Base-by-base conservation (phyloP, 2,888 invertebrate species). In the Syritta pipiens region DNA sequence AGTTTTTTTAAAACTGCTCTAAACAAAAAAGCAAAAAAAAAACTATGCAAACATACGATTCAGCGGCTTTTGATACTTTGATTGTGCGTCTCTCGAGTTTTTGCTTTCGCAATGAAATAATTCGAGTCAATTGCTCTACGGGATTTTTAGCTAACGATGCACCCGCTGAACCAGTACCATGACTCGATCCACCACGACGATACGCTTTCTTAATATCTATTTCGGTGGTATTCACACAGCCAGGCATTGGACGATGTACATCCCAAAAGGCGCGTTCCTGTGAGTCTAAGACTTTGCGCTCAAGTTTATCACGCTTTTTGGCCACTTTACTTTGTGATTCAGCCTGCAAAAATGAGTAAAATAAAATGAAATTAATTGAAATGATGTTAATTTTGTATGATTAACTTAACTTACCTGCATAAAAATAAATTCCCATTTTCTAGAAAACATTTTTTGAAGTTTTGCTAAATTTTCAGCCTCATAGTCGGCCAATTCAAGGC, bases 221-320 rank as follows among this genome's bases (percentile, higher is more conserved):
- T 89, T 99, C 99, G 0, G 98, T 99, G 0, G 98, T 99, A 89
- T 99, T 99, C 28, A 99, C 98, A 89, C 98, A 98, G 60, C 99
- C 99, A 5, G 99, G 99, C 94, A 98, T 97, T 6, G 99, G 99
- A 85, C 99, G 91, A 89, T 99, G 99, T 0, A 99, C 98, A 89
- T 99, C 99, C 99, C 99, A 99, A 89, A 99, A 99, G 0, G 99
- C 99, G 83, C 99, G 90, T 89, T 99, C 99, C 89, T 99, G 99
- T 84, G 98, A 98, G 89, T 99, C 99, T 69, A 99, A 89, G 6
- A 99, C 98, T 89, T 99, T 99, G 44, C 99, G 91, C 88, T 99
- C 99, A 83, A 99, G 89, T 86, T 99, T 98, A 87, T 99, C 99
- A 22, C 99, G 92, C 87, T 99, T 99, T 89, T 99, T 99, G 88